phyloP scores from a whole-genome alignment of 2,888 invertebrate species.

The Calameuta idolon region DNA sequence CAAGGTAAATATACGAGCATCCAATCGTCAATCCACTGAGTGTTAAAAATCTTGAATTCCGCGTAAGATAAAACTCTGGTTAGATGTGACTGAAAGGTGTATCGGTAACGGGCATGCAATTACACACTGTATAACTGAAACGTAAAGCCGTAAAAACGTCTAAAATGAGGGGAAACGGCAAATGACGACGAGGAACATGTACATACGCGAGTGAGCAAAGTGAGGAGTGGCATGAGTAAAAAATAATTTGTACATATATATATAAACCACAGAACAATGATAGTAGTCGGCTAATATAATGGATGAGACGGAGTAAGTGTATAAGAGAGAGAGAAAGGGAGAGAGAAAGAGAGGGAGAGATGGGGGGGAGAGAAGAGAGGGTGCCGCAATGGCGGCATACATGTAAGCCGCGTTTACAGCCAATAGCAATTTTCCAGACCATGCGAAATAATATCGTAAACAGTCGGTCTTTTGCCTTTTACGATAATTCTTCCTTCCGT shows the following conservation, averaged over 20 bases:
- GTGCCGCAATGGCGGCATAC: constrained; percentile 11
- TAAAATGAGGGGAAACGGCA: not conserved
- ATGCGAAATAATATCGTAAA: constrained; percentile 49
- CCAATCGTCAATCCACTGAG: not conserved
- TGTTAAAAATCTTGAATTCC: not conserved
- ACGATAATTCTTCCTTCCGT: constrained; percentile 36
- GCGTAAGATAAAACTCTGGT: not conserved
- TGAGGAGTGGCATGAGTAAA: not conserved
- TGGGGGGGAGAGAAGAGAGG: not conserved
- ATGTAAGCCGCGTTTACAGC: constrained; percentile 35
- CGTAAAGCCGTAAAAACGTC: constrained; percentile 14
- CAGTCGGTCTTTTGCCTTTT: constrained; percentile 36
- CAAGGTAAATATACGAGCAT: not conserved
- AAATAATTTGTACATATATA: not conserved
- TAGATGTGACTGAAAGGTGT: not conserved
- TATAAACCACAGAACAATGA: not conserved
- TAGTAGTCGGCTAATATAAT: not conserved
- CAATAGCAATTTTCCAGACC: constrained; percentile 39
- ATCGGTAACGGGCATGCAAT: constrained; percentile 4
- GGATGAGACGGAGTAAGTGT: not conserved
- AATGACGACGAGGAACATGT: constrained; percentile 3
- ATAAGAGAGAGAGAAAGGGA: not conserved
- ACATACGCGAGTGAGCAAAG: not conserved
- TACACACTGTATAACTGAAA: constrained; percentile 22
- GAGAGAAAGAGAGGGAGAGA: not conserved